Conservation (phyloP, 2,797 vertebrate species). For the Chelon labrosus region DNA sequence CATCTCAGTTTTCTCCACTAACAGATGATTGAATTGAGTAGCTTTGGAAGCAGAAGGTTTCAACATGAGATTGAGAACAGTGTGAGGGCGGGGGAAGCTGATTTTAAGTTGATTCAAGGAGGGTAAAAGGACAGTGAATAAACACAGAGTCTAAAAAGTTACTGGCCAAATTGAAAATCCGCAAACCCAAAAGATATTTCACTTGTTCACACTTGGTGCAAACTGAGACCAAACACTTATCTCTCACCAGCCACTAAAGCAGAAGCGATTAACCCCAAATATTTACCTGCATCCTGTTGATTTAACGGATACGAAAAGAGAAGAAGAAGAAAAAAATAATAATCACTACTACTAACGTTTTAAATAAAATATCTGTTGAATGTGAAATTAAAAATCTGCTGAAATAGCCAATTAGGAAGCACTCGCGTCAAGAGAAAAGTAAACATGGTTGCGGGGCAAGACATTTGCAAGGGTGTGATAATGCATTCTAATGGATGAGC, state of each 20-base stretch:
- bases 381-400: slow-evolving; percentile 35
- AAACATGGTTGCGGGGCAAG: slow-evolving; percentile 62
- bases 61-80: slow-evolving; percentile 9
- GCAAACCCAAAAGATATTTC: not conserved
- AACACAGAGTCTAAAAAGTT: slow-evolving; percentile 7
- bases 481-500: slow-evolving; percentile 72
- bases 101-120: slow-evolving; percentile 18
- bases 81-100: not conserved
- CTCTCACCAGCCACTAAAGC: not conserved
- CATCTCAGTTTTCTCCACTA: slow-evolving; percentile 51
- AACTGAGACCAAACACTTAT: slow-evolving; percentile 3
- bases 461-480: slow-evolving; percentile 77
- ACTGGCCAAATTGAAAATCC: not conserved
- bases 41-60: slow-evolving; percentile 41
- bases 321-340: not conserved
- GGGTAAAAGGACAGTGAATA: slow-evolving; percentile 21
- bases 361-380: slow-evolving; percentile 42
- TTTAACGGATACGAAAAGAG: slow-evolving; percentile 3
- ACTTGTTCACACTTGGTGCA: slow-evolving; percentile 6
- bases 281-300: slow-evolving; percentile 12
- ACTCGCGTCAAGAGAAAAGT: slow-evolving; percentile 56
- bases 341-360: slow-evolving; percentile 12
- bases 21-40: slow-evolving; percentile 50
- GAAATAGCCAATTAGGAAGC: slow-evolving; percentile 58
- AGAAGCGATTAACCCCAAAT: not conserved